Base-by-base conservation (phyloP, 1,140 invertebrate species). In the Oryctes rhinoceros region DNA sequence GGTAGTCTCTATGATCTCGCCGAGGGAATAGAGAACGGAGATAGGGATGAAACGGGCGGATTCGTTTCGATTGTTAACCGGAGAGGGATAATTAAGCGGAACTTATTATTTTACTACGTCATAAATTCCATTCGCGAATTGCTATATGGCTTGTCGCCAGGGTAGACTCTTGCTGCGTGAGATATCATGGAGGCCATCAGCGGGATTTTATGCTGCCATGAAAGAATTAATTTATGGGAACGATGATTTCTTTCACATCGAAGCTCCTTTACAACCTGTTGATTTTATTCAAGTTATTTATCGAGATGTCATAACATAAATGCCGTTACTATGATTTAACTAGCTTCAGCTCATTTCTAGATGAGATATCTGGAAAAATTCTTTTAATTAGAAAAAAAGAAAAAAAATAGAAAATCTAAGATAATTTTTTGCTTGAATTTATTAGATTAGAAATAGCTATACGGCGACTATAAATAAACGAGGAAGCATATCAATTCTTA, bases 51-150 rank as follows among this genome's bases (percentile, higher is more conserved):
- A 62, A 62, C 7, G 53, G 53, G 39, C 9, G 39, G 39, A 44
- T 44, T 44, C 24, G 20, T 4, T 71, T 71, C 65, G 24, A 71
- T 71, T 71, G 65, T 71, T 71, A 71, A 37, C 20, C 65, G 65
- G 20, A 37, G 39, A 44, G 13, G 65, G 65, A 24, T 71, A 71
- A 71, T 71, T 71, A 71, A 71, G 24, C 11, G 4, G 35, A 71
- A 71, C 37, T 71, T 71, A 71, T 71, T 71, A 71, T 35, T 71
- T 71, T 71, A 71, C 24, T 35, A 35, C 20, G 65, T 71, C 65
- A 35, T 71, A 71, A 71, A 71, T 71, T 71, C 11, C 20, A 13
- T 15, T 15, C 13, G 65, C 11, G 65, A 71, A 59, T 71, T 71
- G 65, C 37, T 20, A 71, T 71, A 37, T 37, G 65, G 65, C 18